Percentiles rank a stretch among this genome's conserved stretches.
These are phyloP conservation scores for Drosophila sordidapex DNA, from an alignment of 2,888 invertebrate genomes.

Conservation along the genomic window DNA sequence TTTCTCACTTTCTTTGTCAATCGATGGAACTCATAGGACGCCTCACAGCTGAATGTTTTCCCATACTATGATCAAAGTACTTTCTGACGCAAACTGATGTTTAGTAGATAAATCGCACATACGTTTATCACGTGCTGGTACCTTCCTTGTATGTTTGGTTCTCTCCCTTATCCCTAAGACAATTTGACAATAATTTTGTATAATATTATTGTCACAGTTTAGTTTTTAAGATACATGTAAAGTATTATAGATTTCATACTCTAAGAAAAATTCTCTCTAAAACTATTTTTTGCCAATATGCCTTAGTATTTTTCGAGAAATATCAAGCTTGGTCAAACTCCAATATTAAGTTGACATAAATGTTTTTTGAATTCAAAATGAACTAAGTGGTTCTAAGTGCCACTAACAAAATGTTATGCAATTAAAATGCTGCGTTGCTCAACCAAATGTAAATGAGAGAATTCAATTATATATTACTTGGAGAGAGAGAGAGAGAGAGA, in stretches of 20 bases:
- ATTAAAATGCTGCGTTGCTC: slow-evolving; percentile 43
- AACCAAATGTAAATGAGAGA: slow-evolving; percentile 34
- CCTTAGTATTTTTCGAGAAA: too few species aligned
- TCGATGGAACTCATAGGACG: background rate
- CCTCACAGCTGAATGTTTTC: background rate
- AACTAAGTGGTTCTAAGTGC: slow-evolving; percentile 6
- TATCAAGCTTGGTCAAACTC: background rate
- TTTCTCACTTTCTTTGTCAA: background rate
- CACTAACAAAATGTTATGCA: slow-evolving; percentile 6
- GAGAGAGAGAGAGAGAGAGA: slow-evolving; percentile 6
- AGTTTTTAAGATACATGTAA: too few species aligned
- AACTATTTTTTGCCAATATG: too few species aligned
- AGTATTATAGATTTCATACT: too few species aligned
- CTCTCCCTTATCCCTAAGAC: too few species aligned
- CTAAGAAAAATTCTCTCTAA: too few species aligned
- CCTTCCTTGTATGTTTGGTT: background rate
- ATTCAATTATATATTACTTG: slow-evolving; percentile 41
- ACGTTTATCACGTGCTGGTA: too few species aligned
- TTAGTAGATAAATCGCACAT: background rate
- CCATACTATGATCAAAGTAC: background rate
- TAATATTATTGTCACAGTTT: background rate
- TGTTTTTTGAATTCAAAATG: background rate
- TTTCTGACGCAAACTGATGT: background rate
- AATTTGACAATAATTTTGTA: background rate
- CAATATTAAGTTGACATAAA: background rate